Evolutionary conservation across 2,113 vertebrate species (phyloP).

Genomic region (Vimba vimba): DNA sequence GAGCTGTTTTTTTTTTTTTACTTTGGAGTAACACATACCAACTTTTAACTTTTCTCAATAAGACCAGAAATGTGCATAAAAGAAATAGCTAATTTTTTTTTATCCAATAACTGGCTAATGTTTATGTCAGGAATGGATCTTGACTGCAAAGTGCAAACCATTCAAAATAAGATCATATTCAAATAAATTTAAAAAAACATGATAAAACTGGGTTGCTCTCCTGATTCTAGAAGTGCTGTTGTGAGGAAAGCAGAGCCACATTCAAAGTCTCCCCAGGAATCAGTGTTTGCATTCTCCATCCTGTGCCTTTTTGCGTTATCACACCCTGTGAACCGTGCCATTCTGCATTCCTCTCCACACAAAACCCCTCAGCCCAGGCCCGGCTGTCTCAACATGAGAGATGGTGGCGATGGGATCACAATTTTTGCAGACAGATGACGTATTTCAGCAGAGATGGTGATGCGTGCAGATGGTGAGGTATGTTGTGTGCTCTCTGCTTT

Average conservation of each 20-base stretch:
- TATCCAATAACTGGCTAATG: not conserved
- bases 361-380: conserved; percentile 45
- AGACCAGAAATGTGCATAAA: not conserved
- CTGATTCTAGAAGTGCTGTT: not conserved
- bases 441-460: conserved; percentile 14
- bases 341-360: conserved; percentile 53
- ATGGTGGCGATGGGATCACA: conserved; percentile 48
- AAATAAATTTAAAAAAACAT: not conserved
- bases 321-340: conserved; percentile 47
- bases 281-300: conserved; percentile 49
- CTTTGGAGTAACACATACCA: not conserved
- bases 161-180: not conserved
- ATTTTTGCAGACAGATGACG: conserved; percentile 24
- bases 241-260: not conserved
- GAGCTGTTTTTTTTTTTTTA: not conserved
- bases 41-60: not conserved
- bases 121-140: not conserved
- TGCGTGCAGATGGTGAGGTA: not conserved
- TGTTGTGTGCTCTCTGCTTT: not conserved
- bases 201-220: not conserved
- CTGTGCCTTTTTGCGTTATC: conserved; percentile 39
- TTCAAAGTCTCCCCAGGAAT: conserved; percentile 38
- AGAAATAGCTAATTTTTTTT: not conserved
- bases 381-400: conserved; percentile 31
- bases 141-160: not conserved